These are phyloP conservation scores for Amphimedon queenslandica DNA, from an alignment of 37 sponge, comb jelly and placozoan genomes.

Conservation along the genomic window DNA sequence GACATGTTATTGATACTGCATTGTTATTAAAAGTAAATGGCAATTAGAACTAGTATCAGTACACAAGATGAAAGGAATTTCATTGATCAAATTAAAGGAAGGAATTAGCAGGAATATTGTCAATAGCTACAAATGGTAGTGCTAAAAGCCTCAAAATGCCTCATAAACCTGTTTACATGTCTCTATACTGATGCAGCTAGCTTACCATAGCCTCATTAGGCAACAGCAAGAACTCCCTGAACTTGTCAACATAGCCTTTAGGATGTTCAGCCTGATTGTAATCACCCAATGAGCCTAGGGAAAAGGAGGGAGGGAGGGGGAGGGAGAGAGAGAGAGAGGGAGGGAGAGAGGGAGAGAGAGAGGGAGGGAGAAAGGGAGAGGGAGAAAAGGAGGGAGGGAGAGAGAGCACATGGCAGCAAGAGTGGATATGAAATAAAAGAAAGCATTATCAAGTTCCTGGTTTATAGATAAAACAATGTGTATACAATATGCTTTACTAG, in stretches of 20 bases:
- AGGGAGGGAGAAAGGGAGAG: conserved; percentile 5
- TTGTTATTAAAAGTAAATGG: too few species aligned
- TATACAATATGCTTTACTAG: neutral
- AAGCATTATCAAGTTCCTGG: neutral
- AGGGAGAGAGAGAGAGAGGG: neutral
- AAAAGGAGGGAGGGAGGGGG: conserved; percentile 11
- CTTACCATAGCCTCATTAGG: conserved; percentile 23
- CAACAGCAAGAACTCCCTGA: conserved; percentile 29
- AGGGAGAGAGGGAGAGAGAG: neutral
- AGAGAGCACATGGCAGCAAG: neutral
- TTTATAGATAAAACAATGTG: neutral
- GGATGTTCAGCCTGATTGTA: conserved; percentile 31
- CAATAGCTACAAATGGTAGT: too few species aligned
- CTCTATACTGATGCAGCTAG: too few species aligned
- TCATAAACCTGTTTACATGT: too few species aligned
- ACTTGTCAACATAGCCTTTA: conserved; percentile 30
- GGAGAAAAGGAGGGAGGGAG: conserved; percentile 1
- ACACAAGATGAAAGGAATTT: too few species aligned
- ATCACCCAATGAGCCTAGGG: conserved; percentile 41
- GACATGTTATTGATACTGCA: too few species aligned
- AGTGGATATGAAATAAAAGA: neutral
- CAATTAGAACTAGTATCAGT: too few species aligned
- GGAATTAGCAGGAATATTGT: too few species aligned
- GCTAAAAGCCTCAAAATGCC: too few species aligned
- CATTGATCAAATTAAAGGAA: too few species aligned